phyloP scores from a whole-genome alignment of 1,140 invertebrate species.

The Bombus soroeensis region DNA sequence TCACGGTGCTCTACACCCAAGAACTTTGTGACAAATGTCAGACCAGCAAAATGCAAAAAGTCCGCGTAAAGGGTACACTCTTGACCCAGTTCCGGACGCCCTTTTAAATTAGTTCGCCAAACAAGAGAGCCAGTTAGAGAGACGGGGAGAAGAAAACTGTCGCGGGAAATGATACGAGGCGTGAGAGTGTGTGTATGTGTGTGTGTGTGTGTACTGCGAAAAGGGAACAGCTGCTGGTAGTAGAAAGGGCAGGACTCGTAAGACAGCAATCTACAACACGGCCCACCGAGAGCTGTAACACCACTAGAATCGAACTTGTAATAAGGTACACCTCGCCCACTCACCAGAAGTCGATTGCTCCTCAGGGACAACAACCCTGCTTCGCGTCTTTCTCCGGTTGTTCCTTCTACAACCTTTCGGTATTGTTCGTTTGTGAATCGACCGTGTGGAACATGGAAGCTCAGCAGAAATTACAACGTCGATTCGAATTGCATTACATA shows the following conservation, averaged over 20 bases:
- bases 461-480: slow-evolving; percentile 39
- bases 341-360: slow-evolving; percentile 69
- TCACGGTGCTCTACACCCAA: neutral
- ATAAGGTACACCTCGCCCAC: slow-evolving; percentile 73
- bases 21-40: slow-evolving; percentile 13
- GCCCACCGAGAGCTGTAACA: slow-evolving; percentile 73
- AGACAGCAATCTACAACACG: slow-evolving; percentile 71
- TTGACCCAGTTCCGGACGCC: slow-evolving; percentile 61
- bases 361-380: slow-evolving; percentile 56
- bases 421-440: slow-evolving; percentile 36
- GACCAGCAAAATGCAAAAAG: neutral
- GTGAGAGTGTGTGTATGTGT: neutral
- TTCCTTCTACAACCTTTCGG: slow-evolving; percentile 52
- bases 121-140: slow-evolving; percentile 31
- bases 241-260: slow-evolving; percentile 61
- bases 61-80: slow-evolving; percentile 36
- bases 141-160: slow-evolving; percentile 5
- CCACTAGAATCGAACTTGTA: slow-evolving; percentile 78
- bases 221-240: slow-evolving; percentile 20
- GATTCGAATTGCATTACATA: slow-evolving; percentile 26
- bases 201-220: neutral
- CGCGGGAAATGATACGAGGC: slow-evolving; percentile 53
- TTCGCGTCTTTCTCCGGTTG: neutral
- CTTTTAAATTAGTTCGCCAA: slow-evolving; percentile 70
- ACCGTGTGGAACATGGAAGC: slow-evolving; percentile 22